Conservation (phyloP, 2,888 invertebrate genomes). For the Heliconius sara region DNA sequence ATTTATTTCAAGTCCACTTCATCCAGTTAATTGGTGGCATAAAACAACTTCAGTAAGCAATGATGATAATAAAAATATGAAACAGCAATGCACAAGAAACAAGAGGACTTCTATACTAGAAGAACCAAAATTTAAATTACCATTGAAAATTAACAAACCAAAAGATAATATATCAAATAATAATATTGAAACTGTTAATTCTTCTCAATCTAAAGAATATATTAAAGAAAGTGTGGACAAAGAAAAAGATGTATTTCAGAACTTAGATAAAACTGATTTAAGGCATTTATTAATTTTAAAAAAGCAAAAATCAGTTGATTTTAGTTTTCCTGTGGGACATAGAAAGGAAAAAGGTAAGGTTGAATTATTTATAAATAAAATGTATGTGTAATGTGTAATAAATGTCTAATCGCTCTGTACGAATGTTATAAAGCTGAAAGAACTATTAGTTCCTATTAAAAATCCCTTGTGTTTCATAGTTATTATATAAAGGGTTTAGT, state of each 20-base stretch:
- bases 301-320: constrained; percentile 48
- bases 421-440: too few species aligned
- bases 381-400: too few species aligned
- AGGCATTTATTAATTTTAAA: constrained; percentile 58
- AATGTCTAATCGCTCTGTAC: too few species aligned
- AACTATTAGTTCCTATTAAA: too few species aligned
- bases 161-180: neutral
- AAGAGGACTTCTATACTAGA: constrained; percentile 19
- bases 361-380: neutral
- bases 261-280: constrained; percentile 56
- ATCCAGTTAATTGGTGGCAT: constrained; percentile 29
- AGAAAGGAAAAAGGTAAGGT: constrained; percentile 27
- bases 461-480: too few species aligned
- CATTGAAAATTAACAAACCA: neutral
- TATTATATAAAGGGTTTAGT: too few species aligned
- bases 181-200: neutral
- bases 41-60: neutral
- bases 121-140: constrained; percentile 19
- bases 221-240: neutral
- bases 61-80: neutral
- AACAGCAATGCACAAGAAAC: neutral
- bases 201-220: neutral
- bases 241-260: neutral
- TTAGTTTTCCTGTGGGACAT: neutral
- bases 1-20: neutral